Percentiles rank a stretch among this genome's conserved stretches.
phyloP scores from a whole-genome alignment of 2,888 invertebrate genomes.

The Tetragonisca angustula region DNA sequence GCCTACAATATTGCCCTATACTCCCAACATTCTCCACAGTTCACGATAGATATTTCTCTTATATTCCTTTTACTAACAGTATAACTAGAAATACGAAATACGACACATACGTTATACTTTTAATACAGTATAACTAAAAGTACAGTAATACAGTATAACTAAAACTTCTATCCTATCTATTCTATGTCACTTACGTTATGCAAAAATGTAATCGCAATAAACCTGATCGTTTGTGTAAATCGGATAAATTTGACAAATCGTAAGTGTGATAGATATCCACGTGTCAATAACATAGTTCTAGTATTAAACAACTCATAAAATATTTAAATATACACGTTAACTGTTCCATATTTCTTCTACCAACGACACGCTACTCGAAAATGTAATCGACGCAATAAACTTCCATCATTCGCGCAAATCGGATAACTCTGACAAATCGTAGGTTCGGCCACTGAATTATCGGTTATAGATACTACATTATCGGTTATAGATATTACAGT shows the following conservation, averaged over 20 bases:
- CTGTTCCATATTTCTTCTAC: too few relatives aligned
- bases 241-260: slow-evolving; percentile 46
- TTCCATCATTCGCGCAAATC: slow-evolving; percentile 45
- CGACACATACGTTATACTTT: too few relatives aligned
- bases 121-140: too few relatives aligned
- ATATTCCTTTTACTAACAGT: too few relatives aligned
- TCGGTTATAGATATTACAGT: background rate
- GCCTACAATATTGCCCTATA: too few relatives aligned
- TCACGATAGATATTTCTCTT: too few relatives aligned
- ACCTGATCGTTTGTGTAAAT: slow-evolving; percentile 39
- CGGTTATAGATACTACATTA: slow-evolving; percentile 12
- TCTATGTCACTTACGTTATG: background rate
- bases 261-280: slow-evolving; percentile 15
- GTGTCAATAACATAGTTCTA: too few relatives aligned
- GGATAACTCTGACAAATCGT: slow-evolving; percentile 45
- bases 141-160: too few relatives aligned
- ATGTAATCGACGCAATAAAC: background rate
- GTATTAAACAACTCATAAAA: too few relatives aligned
- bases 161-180: background rate
- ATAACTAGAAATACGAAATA: too few relatives aligned
- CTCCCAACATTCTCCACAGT: too few relatives aligned
- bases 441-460: slow-evolving; percentile 42
- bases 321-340: background rate
- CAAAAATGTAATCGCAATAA: background rate
- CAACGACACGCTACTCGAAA: background rate